phyloP scores from a whole-genome alignment of 2,888 invertebrate species.

The Dolichopus griseipennis region DNA sequence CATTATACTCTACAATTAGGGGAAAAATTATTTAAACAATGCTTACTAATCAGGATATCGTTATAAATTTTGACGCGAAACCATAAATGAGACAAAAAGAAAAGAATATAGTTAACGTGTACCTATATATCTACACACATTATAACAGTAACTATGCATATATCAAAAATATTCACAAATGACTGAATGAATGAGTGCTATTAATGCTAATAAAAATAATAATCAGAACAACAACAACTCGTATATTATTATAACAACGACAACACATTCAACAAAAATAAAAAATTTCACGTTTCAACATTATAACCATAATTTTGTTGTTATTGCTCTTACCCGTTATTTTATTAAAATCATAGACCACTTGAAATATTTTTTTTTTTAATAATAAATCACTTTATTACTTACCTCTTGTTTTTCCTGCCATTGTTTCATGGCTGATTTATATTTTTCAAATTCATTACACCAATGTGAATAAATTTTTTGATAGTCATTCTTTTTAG shows the following conservation, averaged over 20 bases:
- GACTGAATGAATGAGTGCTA: too few species aligned
- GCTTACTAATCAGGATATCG: too few species aligned
- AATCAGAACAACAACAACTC: too few species aligned
- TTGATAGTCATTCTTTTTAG: slow-evolving; percentile 84
- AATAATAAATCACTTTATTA: slow-evolving; percentile 28
- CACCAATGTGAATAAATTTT: slow-evolving; percentile 98
- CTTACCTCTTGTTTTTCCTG: slow-evolving; percentile 84
- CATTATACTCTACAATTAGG: neutral
- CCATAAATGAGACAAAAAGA: too few species aligned
- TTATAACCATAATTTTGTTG: too few species aligned
- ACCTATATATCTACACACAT: neutral
- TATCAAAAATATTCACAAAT: too few species aligned
- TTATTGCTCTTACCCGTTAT: neutral
- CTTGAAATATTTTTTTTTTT: neutral
- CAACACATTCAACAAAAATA: too few species aligned
- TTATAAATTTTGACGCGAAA: too few species aligned
- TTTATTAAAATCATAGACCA: slow-evolving; percentile 4
- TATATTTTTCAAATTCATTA: slow-evolving; percentile 95
- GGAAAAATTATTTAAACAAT: too few species aligned
- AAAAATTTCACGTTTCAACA: too few species aligned
- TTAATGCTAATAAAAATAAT: too few species aligned
- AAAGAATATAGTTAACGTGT: neutral
- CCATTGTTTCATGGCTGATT: slow-evolving; percentile 92
- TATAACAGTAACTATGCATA: neutral
- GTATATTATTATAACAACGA: too few species aligned